phyloP scores from a whole-genome alignment of 2,888 invertebrate species.

The Tetranychus truncatus region DNA sequence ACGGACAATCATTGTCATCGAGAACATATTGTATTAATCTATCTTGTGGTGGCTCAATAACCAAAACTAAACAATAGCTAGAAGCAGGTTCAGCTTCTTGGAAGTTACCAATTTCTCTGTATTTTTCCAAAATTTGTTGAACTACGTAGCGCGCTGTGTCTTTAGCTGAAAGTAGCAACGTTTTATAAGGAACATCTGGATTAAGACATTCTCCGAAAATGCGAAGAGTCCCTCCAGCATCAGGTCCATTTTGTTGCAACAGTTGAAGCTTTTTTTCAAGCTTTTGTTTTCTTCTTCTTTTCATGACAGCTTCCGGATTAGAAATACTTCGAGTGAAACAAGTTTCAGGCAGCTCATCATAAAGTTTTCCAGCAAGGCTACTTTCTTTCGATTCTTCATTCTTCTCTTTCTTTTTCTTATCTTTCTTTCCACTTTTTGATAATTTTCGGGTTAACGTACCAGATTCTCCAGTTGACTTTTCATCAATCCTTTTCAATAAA shows the following conservation, averaged over 20 bases:
- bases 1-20: constrained; percentile 91
- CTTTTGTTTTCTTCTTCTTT: constrained; percentile 82
- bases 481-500: constrained; percentile 69
- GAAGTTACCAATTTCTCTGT: constrained; percentile 33
- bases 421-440: constrained; percentile 92
- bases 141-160: constrained; percentile 84
- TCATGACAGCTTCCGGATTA: constrained; percentile 98
- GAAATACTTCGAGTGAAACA: constrained; percentile 97
- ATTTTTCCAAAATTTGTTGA: constrained; percentile 88
- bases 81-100: constrained; percentile 58
- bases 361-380: constrained; percentile 68
- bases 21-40: constrained; percentile 59
- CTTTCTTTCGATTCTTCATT: constrained; percentile 47
- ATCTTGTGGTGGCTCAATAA: constrained; percentile 33
- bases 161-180: constrained; percentile 71
- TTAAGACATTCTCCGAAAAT: constrained; percentile 92
- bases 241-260: constrained; percentile 68
- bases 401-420: constrained; percentile 41
- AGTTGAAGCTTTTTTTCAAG: constrained; percentile 87
- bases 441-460: constrained; percentile 60
- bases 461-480: constrained; percentile 44
- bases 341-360: constrained; percentile 88
- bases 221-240: constrained; percentile 44
- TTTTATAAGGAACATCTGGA: constrained; percentile 95
- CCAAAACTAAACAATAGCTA: constrained; percentile 88